These are phyloP conservation scores for Ceyx melanurus DNA, from an alignment of 2,113 vertebrate genomes.

Conservation along the genomic window DNA sequence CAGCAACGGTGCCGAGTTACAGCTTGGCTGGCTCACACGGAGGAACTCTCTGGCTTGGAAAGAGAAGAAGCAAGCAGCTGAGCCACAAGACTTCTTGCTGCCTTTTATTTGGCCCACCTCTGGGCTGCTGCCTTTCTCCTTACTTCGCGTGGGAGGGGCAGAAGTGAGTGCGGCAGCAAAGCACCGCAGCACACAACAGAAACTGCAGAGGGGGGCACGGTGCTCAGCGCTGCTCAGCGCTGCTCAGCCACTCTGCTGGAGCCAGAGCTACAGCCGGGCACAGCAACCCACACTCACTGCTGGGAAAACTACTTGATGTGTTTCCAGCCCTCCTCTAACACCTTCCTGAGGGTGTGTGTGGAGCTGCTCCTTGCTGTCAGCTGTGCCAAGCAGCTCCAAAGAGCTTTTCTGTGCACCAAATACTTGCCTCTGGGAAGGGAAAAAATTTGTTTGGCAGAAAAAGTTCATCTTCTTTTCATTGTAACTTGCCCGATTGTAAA, in stretches of 20 bases:
- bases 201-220: conserved; percentile 19
- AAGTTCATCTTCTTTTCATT: background rate
- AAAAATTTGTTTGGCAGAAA: background rate
- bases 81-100: background rate
- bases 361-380: background rate
- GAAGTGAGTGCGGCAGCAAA: background rate
- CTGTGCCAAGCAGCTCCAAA: background rate
- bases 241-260: background rate
- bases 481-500: background rate
- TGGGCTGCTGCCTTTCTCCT: background rate
- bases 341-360: background rate
- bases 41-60: background rate
- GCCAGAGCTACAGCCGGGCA: background rate
- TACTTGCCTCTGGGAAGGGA: background rate
- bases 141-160: background rate
- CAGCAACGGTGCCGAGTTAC: background rate
- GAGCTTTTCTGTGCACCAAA: background rate
- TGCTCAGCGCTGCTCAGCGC: background rate
- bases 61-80: background rate
- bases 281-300: background rate
- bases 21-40: background rate
- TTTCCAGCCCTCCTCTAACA: background rate
- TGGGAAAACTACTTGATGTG: background rate
- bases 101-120: background rate
- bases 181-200: background rate